phyloP scores from a whole-genome alignment of 1,140 invertebrate species.

The Heliothis subflexa region DNA sequence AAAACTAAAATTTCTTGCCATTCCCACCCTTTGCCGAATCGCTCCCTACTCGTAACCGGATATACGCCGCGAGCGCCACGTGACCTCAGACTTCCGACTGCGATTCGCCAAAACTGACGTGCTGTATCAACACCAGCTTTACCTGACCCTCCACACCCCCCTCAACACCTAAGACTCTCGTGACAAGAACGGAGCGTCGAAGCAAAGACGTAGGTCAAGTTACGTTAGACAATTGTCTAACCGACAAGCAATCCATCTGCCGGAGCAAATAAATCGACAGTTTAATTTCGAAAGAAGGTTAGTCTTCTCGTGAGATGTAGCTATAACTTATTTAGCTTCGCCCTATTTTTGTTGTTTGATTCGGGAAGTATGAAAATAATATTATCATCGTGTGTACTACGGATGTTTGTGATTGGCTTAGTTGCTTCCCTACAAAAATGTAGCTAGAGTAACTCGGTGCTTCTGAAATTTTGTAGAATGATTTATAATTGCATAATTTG shows the following conservation, averaged over 20 bases:
- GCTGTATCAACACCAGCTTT: conserved; percentile 51
- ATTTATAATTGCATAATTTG: no score
- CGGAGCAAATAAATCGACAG: conserved; percentile 56
- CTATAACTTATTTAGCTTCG: conserved; percentile 36
- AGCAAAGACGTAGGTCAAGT: conserved; percentile 5
- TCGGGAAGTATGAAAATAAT: not conserved
- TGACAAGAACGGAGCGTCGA: not conserved
- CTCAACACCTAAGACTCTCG: not conserved
- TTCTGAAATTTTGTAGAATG: no score
- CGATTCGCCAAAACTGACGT: conserved; percentile 59
- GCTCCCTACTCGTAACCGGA: conserved; percentile 52
- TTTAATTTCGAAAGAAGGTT: conserved; percentile 53
- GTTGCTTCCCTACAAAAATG: no score
- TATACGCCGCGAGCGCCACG: conserved; percentile 53
- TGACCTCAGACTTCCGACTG: conserved; percentile 63
- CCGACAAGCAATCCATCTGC: conserved; percentile 56
- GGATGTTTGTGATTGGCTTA: no score
- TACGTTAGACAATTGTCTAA: conserved; percentile 38
- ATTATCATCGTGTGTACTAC: no score
- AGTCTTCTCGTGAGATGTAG: conserved; percentile 31
- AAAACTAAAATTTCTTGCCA: conserved; percentile 38
- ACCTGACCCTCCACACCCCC: conserved; percentile 2
- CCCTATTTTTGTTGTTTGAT: conserved; percentile 13
- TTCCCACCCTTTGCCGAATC: conserved; percentile 43
- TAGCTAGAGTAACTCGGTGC: no score